Base-by-base conservation (phyloP, 1,140 invertebrate species). In the Tetranychus cinnabarinus region DNA sequence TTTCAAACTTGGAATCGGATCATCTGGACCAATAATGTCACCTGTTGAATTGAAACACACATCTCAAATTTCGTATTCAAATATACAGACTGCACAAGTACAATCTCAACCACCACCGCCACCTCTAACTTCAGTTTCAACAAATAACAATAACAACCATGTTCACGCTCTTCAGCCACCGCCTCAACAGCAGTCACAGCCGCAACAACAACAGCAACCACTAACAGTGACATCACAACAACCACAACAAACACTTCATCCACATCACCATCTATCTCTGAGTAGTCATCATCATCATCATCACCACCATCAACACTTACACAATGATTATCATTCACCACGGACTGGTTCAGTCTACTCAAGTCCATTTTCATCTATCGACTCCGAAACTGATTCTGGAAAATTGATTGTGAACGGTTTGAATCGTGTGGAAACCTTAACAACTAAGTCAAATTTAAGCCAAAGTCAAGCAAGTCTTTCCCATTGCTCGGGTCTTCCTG, bases 401-500 rank as follows among this genome's bases (percentile, higher is more conserved):
- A 52, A 52, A 52, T 31, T 52, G n/a, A 52, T 52, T n/a, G 31
- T 52, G n/a, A 33, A 33, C n/a, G 31, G 50, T 23, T 23, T 52
- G 23, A 52, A 52, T 7, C 12, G 50, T n/a, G 31, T 52, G n/a
- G 50, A 52, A 31, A 31, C 50, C 12, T 42, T 42, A 42, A 46
- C 42, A 13, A 46, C 37, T 59, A 59, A 59, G 58, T 59, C 58
- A 46, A 35, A 45, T 34, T 47, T 59, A 31, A 59, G 58, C 58
- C 58, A 59, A 59, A 59, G 58, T 59, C 58, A 59, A 34, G 37
- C 13, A 33, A 59, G 46, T 46, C 46, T 59, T 33, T 59, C 58
- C 3, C 58, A 35, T 23, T 15, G 45, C 31, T 59, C 56, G n/a
- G 13, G 31, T 37, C 36, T 35, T 8, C 23, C 36, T 23, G 58